phyloP scores from a whole-genome alignment of 2,797 vertebrate species.

The Calcarius lapponicus region DNA sequence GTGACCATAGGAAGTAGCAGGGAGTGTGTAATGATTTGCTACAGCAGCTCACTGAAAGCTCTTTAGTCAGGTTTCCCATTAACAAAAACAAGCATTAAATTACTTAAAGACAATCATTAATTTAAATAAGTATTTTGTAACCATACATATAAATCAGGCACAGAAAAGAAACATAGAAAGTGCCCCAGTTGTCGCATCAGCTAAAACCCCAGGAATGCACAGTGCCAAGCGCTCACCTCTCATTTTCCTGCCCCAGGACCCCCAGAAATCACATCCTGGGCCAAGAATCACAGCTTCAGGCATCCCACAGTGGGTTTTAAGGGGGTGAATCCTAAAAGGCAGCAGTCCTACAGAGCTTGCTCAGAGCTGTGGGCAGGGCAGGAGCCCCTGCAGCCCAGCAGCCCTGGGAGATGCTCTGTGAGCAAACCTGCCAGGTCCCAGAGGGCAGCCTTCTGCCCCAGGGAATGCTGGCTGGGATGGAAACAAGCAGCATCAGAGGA shows the following conservation, averaged over 20 bases:
- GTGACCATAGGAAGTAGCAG: slow-evolving; percentile 26
- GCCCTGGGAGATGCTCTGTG: background rate
- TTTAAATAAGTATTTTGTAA: slow-evolving; percentile 49
- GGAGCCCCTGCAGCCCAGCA: background rate
- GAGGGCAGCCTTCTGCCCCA: background rate
- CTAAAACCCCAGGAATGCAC: background rate
- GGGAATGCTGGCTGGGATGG: background rate
- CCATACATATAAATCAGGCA: background rate
- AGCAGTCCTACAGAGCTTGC: background rate
- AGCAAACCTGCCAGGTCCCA: background rate
- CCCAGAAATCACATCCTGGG: background rate
- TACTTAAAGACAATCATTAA: slow-evolving; percentile 48
- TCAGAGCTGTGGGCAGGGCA: background rate
- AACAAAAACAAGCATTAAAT: slow-evolving; percentile 56
- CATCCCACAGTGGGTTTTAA: background rate
- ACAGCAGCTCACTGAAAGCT: slow-evolving; percentile 48
- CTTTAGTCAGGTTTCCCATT: slow-evolving; percentile 53
- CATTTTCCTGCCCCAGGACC: background rate
- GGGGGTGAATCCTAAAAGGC: background rate
- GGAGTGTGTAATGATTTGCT: slow-evolving; percentile 56
- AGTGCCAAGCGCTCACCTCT: background rate
- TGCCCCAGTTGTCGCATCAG: background rate
- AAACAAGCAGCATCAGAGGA: background rate
- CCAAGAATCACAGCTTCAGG: background rate
- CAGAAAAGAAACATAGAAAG: background rate